Evolutionary conservation across 2,888 invertebrate genomes (phyloP).

Genomic region (Phoenoteleia sp.): DNA sequence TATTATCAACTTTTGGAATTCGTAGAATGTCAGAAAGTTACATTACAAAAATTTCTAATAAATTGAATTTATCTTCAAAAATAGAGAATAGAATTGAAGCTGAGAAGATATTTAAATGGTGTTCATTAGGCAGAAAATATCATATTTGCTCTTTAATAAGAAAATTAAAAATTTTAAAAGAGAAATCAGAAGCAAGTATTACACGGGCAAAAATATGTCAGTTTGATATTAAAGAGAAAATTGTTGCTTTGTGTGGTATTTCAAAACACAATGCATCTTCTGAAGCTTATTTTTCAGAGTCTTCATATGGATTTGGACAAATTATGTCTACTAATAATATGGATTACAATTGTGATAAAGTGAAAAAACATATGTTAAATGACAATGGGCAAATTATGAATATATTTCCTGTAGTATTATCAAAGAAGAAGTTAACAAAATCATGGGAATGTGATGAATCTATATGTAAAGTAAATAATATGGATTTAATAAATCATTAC

Average conservation of each 20-base stretch:
- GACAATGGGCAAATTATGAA: neutral
- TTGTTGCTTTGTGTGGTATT: neutral
- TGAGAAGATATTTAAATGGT: constrained; percentile 17
- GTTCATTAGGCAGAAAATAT: constrained; percentile 1
- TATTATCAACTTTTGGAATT: constrained; percentile 4
- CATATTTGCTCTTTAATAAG: neutral
- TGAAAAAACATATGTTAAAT: neutral
- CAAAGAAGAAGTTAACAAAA: neutral
- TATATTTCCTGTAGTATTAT: neutral
- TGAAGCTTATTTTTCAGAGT: neutral
- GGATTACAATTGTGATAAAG: too few species aligned
- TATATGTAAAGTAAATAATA: constrained; percentile 20
- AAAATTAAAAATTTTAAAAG: neutral
- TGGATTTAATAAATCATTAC: constrained; percentile 14
- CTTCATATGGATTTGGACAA: neutral
- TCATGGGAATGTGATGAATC: constrained; percentile 24
- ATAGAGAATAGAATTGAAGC: constrained; percentile 7
- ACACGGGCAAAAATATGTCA: too few species aligned
- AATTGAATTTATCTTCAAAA: neutral
- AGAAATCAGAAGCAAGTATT: too few species aligned
- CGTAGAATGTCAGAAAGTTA: constrained; percentile 1
- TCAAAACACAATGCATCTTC: constrained; percentile 1
- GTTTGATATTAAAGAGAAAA: too few species aligned
- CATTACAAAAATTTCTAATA: neutral
- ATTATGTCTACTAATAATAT: neutral